Percentiles rank a stretch among this genome's conserved stretches.
These are phyloP conservation scores for Caenorhabditis macrosperma DNA, from an alignment of 2,888 invertebrate species.

Conservation along the genomic window DNA sequence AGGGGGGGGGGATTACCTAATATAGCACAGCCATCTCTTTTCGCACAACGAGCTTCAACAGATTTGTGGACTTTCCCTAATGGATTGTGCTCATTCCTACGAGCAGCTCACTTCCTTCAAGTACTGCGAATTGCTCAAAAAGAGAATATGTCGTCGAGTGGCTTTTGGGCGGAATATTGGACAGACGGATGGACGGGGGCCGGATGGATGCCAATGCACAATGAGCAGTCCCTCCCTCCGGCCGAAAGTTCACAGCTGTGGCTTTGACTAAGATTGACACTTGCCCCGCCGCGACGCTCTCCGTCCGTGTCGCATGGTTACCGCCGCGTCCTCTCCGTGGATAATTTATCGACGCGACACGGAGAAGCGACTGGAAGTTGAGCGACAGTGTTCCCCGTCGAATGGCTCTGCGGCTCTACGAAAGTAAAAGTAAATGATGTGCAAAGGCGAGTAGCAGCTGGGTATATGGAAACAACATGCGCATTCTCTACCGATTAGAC, in stretches of 20 bases:
- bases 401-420: slow-evolving; percentile 8
- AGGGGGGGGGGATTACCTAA: slow-evolving; percentile 34
- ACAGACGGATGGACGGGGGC: slow-evolving; percentile 34
- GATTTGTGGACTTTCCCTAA: slow-evolving; percentile 2
- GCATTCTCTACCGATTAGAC: slow-evolving; percentile 61
- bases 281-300: background rate
- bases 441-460: slow-evolving; percentile 60
- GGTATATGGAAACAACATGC: slow-evolving; percentile 60
- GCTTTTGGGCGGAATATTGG: slow-evolving; percentile 27
- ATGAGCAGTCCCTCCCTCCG: slow-evolving; percentile 50
- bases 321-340: background rate
- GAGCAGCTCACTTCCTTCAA: background rate
- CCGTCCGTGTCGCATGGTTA: slow-evolving; percentile 36
- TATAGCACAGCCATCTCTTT: background rate
- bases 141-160: background rate
- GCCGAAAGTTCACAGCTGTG: slow-evolving; percentile 55
- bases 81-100: background rate
- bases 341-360: background rate
- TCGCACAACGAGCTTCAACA: background rate
- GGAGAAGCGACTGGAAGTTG: background rate
- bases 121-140: slow-evolving; percentile 29
- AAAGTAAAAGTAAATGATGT: slow-evolving; percentile 56
- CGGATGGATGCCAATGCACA: slow-evolving; percentile 55
- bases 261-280: slow-evolving; percentile 59
- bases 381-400: slow-evolving; percentile 10